Evolutionary conservation across 1,140 invertebrate species (phyloP), one percentile per base, ranked within the genome.

Genomic region (Drosophila ananassae): DNA sequence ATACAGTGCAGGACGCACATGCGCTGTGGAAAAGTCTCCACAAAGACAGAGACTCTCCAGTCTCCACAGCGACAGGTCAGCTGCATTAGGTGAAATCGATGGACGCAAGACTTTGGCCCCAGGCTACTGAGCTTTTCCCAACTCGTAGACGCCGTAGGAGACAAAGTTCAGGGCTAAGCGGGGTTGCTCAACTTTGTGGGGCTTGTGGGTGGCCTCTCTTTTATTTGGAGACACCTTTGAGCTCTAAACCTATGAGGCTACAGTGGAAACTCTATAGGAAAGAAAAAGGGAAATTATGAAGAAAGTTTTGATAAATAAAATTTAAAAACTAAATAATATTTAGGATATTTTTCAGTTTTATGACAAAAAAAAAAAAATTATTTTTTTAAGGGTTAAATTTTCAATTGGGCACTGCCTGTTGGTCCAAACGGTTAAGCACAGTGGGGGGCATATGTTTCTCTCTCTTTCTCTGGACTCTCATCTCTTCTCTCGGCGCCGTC

Each of bases 121-220:
- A 54, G 58, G 69, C 12, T 47, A 1, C 34, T 54, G 39, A 78
- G 74, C 82, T 87, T 84, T 84, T 58, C 56, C 30, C 57, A 46
- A 28, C 34, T 48, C 24, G 41, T 39, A 28, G 39, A 21, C 25
- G 24, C 25, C 48, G 12, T 30, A 13, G 22, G 50, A 52, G 41
- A 50, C 41, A 61, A 64, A 74, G 82, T 85, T 85, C 82, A 85
- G 69, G 82, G 82, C 82, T 85, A 87, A 87, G 64, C 66, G 69
- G 74, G 82, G 82, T 82, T 79, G 78, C 78, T 87, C 82, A 87
- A 85, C 82, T 63, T 47, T 5, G 50, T 7, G 46, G 17, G 47
- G 32, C 64, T 50, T 48, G 47, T 7, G 66, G 44, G 37, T 57
- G 67, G 32, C 59, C 63, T 13, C 48, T 56, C 61, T 87, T 78